Base-by-base conservation (phyloP, 1,140 invertebrate genomes). In the Leptinotarsa defecta region DNA sequence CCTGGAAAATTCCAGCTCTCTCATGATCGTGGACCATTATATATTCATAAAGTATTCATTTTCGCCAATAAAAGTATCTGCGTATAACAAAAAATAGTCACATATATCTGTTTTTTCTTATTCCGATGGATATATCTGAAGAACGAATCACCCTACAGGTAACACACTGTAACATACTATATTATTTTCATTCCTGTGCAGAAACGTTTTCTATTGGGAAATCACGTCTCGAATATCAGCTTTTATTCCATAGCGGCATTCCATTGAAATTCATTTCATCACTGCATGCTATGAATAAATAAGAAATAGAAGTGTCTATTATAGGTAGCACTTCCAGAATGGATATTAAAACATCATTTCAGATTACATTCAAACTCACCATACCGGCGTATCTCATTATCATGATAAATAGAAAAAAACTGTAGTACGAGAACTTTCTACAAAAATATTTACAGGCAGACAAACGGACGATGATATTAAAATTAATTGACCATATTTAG, bases 401-500 rank as follows among this genome's bases (percentile, higher is more conserved):
- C 52, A 57, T 13, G 17, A n/a, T 57, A 57, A 57, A 19, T 57
- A 57, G 52, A 57, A 57, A 57, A 57, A 43, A 57, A 57, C 15
- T 57, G 3, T 57, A 57, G 15, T 8, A 19, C 15, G 17, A 57
- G n/a, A 57, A 57, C 52, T 57, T 57, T 57, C 52, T 57, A 57
- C 52, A 15, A 57, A 57, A 19, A 8, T 57, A 57, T 57, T n/a
- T 0, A 57, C 6, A n/a, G 3, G 52, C n/a, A 57, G n/a, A 57
- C 52, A 19, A 57, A 15, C 52, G 13, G 15, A 17, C 15, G 52
- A 57, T 57, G 17, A 57, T 57, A 57, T 19, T 13, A n/a, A 57
- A 57, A 57, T 57, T 57, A 57, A 57, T 57, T 57, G 52, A 19
- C 52, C 52, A 57, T 57, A 57, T 57, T 57, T 57, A 57, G 52